Base-by-base conservation (phyloP, 2,113 vertebrate species). In the Pangasianodon gigas region DNA sequence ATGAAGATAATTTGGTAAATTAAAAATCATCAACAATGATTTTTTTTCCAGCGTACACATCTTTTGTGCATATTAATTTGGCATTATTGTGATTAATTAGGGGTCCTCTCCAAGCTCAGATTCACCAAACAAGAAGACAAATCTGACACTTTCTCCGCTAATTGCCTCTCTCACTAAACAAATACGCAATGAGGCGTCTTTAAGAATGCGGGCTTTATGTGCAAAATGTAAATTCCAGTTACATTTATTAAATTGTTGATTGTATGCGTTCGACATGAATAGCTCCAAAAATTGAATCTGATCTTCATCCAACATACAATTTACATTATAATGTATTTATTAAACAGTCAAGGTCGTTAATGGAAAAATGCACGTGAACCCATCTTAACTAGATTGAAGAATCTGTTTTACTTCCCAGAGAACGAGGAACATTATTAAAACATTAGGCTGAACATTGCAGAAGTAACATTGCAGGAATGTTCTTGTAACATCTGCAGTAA, bases 91-190 rank as follows among this genome's bases (percentile, higher is more conserved):
- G 77, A 88, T 91, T 90, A 92, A 90, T 91, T 89, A 91, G 86
- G 48, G 81, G 90, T 60, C 48, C 84, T 60, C 77, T 87, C 37
- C 56, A 32, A 84, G 88, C 69, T n/a, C 84, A 77, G 67, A 87
- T 90, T 91, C 91, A 71, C 82, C 86, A 87, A 67, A 88, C 88
- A 90, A 86, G n/a, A 86, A 85, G 82, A 81, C 56, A 84, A 62
- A 90, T 81, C 62, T 37, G 86, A 90, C 94, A 94, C 93, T 94
- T 94, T 94, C 91, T 89, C 91, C 92, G 91, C 92, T 95, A 95
- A 95, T 96, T 95, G 95, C 94, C 94, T 94, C 93, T 93, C 93
- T 91, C 95, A 92, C 94, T 93, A 94, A 89, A 93, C 94, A 93
- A 87, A 90, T 74, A 62, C 54, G 51, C 69, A 67, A 89, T 56